Conservation (phyloP, 2,113 vertebrate species). For the Aegithalos caudatus region DNA sequence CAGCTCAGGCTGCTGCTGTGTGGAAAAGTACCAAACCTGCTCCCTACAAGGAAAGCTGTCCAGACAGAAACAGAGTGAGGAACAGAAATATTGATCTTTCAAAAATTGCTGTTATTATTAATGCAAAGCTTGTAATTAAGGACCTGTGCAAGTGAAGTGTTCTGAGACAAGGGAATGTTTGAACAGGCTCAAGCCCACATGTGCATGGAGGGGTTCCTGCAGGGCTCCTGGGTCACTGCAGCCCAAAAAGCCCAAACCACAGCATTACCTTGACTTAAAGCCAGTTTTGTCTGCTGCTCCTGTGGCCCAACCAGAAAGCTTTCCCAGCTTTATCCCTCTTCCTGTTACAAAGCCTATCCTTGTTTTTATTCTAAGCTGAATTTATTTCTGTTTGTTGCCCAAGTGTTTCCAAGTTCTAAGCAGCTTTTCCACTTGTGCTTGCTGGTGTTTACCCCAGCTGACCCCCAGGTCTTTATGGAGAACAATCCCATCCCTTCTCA, state of each 20-base stretch:
- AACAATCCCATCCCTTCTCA: background rate
- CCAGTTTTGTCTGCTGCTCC: background rate
- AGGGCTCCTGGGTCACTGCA: background rate
- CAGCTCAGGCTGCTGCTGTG: background rate
- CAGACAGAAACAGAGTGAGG: background rate
- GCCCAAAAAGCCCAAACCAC: background rate
- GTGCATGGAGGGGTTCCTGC: background rate
- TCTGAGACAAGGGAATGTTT: background rate
- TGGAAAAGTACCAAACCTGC: background rate
- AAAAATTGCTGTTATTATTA: background rate
- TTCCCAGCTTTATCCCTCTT: background rate
- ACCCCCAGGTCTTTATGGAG: background rate
- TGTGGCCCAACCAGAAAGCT: background rate
- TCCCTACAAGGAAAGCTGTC: background rate
- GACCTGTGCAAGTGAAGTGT: background rate
- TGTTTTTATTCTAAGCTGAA: background rate
- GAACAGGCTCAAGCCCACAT: accelerated
- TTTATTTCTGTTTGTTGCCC: background rate
- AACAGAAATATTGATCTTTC: background rate
- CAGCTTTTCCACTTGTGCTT: background rate
- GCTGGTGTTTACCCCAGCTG: background rate
- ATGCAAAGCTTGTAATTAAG: background rate
- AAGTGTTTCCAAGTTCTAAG: background rate
- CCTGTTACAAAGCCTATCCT: background rate
- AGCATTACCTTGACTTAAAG: background rate